Conservation (phyloP, 2,113 vertebrate genomes). For the Dicerorhinus sumatrensis region DNA sequence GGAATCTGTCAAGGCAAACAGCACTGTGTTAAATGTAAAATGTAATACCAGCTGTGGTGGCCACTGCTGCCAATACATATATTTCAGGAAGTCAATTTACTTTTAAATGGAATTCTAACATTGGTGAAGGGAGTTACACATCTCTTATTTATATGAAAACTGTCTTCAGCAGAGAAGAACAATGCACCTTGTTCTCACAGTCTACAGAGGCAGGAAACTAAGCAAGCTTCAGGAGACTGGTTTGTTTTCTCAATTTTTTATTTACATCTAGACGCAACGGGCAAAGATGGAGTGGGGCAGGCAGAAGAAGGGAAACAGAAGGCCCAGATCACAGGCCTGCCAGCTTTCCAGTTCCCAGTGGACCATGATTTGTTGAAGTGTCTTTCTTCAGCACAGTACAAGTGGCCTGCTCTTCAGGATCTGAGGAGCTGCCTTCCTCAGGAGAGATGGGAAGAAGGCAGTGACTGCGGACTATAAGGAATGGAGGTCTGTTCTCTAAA, state of each 20-base stretch:
- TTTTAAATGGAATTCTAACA: conserved; percentile 80
- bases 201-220: not conserved
- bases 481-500: not conserved
- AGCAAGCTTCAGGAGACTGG: not conserved
- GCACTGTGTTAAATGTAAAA: conserved; percentile 61
- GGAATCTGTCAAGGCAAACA: conserved; percentile 67
- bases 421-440: not conserved
- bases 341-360: not conserved
- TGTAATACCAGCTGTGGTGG: conserved; percentile 20
- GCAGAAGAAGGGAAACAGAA: not conserved
- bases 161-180: conserved; percentile 5
- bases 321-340: not conserved
- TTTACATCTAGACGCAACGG: not conserved
- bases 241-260: not conserved
- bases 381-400: accelerated
- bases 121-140: conserved; percentile 54
- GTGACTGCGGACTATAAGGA: accelerated
- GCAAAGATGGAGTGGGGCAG: not conserved
- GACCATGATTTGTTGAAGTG: too few relatives aligned
- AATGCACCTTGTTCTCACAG: not conserved
- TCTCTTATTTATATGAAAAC: conserved; percentile 64
- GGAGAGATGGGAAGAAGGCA: not conserved
- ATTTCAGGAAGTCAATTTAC: conserved; percentile 79
- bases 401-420: not conserved
- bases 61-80: conserved; percentile 51